These are phyloP conservation scores for Falcunculus frontatus DNA, from an alignment of 2,113 vertebrate genomes.

Conservation along the genomic window DNA sequence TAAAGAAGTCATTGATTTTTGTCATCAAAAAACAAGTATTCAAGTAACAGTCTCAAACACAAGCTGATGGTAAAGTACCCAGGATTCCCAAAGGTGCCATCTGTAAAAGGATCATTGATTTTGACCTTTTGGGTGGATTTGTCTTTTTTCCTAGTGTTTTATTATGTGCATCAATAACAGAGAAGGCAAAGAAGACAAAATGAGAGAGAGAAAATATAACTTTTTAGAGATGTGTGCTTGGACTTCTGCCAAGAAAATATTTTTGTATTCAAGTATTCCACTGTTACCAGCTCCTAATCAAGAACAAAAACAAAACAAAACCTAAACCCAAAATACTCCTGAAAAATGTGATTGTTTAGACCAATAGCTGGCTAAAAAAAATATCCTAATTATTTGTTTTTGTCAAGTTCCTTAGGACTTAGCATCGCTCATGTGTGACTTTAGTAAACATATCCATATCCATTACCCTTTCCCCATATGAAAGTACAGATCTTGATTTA, in stretches of 20 bases:
- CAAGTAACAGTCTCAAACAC: constrained; percentile 65
- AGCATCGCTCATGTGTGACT: background rate
- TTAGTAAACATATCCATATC: constrained; percentile 1
- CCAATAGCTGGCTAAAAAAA: background rate
- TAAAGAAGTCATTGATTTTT: constrained; percentile 76
- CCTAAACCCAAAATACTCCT: background rate
- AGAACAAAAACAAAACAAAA: background rate
- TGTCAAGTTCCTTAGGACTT: background rate
- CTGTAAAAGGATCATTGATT: constrained; percentile 74
- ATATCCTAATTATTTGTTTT: background rate
- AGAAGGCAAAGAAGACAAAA: constrained; percentile 24
- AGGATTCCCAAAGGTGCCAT: constrained; percentile 66
- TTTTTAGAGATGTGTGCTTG: constrained; percentile 22
- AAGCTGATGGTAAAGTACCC: constrained; percentile 61
- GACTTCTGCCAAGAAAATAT: constrained; percentile 25
- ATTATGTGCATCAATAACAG: constrained; percentile 64
- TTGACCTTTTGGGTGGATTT: constrained; percentile 74
- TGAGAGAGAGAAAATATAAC: constrained; percentile 30
- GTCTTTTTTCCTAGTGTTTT: constrained; percentile 58
- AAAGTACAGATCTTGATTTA: background rate
- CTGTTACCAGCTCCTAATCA: background rate
- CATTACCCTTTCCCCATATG: background rate
- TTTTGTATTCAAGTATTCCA: constrained; percentile 1
- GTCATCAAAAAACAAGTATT: constrained; percentile 73
- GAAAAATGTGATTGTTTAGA: background rate